Evolutionary conservation across 2,113 vertebrate genomes (phyloP), one percentile per base, ranked within the genome.

Genomic region (Cyanoliseus patagonus): DNA sequence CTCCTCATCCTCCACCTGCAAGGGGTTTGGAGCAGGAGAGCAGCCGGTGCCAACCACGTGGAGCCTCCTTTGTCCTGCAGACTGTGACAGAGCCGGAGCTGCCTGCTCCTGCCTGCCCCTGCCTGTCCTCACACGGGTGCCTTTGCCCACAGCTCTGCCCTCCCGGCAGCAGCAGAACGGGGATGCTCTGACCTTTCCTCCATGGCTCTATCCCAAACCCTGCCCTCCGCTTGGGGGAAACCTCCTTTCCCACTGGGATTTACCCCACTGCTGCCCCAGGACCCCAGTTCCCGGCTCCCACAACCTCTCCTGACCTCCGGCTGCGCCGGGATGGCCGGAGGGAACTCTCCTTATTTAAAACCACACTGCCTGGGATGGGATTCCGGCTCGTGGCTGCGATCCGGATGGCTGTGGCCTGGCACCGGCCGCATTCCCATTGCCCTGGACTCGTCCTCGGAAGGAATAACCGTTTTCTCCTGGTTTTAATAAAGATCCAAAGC

Each of bases 401-500:
- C 28, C 0, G 4, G 51, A 3, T 35, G 47, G n/a, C 92, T 68
- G 52, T 52, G 92, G 73, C 95, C 91, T 8, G 73, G 83, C 81
- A 33, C n/a, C 24, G 3, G 86, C 92, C 31, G 1, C 69, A 22
- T 86, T 83, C 94, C 96, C 94, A 0, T 79, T 82, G 59, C 83
- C 92, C 51, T 14, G 79, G 92, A 62, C 81, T 68, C 87, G 51
- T 95, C 93, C 90, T 94, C 73, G 37, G 31, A 64, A 78, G 73
- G 96, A 97, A 62, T 49, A 72, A 88, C 72, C 31, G 46, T 76
- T 94, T 90, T 62, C 69, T 81, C 23, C 9, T 75, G 70, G 70
- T 96, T 98, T 96, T 96, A 98, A 98, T 98, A 98, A 98, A 98
- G 97, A 91, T 68, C 88, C 75, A 75, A 84, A 92, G 75, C 95